Conservation (phyloP, 2,797 vertebrate genomes). For the Chaetodon trifasciatus region DNA sequence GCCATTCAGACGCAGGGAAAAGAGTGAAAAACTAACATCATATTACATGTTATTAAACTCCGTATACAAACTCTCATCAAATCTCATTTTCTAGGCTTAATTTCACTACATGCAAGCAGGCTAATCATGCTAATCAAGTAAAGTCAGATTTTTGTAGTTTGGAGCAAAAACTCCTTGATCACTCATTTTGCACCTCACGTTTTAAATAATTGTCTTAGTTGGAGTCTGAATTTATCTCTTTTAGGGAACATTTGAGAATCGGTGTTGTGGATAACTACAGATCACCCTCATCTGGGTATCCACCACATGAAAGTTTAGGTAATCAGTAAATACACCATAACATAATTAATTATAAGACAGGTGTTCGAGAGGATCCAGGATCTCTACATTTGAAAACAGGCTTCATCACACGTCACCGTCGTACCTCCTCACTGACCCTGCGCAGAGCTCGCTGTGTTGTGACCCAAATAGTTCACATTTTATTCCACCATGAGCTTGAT, state of each 20-base stretch:
- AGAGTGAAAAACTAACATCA: not conserved
- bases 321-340: not conserved
- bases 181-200: not conserved
- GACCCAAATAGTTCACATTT: constrained; percentile 67
- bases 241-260: not conserved
- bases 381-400: constrained; percentile 3
- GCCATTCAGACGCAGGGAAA: not conserved
- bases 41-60: not conserved
- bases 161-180: not conserved
- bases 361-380: not conserved
- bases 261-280: not conserved
- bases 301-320: not conserved
- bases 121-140: not conserved
- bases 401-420: constrained; percentile 17
- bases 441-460: constrained; percentile 18
- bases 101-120: not conserved
- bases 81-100: not conserved
- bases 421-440: constrained; percentile 15
- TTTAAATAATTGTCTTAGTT: not conserved
- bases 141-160: not conserved
- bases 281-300: not conserved
- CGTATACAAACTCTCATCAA: not conserved
- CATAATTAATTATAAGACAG: not conserved
- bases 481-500: constrained; percentile 41
- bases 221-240: not conserved